These are phyloP conservation scores for Sparus aurata DNA, from an alignment of 2,797 vertebrate genomes.

Conservation along the genomic window DNA sequence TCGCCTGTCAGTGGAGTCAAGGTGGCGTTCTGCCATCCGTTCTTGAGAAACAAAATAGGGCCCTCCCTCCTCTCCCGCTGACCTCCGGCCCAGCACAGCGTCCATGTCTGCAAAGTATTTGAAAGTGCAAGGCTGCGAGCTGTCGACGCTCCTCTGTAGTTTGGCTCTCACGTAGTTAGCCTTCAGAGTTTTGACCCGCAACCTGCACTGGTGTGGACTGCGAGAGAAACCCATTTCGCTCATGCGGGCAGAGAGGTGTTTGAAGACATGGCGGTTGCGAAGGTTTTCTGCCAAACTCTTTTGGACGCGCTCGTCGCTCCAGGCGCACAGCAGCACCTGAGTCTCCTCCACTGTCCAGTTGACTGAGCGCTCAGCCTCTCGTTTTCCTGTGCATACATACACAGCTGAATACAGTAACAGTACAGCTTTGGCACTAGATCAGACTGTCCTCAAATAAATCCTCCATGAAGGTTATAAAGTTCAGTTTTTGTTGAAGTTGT, in stretches of 20 bases:
- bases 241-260: constrained; percentile 77
- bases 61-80: background rate
- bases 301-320: constrained; percentile 79
- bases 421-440: background rate
- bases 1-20: constrained; percentile 13
- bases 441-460: background rate
- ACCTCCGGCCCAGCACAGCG: constrained; percentile 67
- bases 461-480: background rate
- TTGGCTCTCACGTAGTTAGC: constrained; percentile 77
- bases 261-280: constrained; percentile 78
- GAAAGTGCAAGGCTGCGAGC: constrained; percentile 67
- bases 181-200: constrained; percentile 79
- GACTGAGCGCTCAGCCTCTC: constrained; percentile 75
- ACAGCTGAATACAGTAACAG: background rate
- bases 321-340: constrained; percentile 76
- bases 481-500: background rate
- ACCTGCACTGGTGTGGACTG: constrained; percentile 75
- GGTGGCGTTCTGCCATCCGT: background rate
- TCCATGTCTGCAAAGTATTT: constrained; percentile 78
- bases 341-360: constrained; percentile 81
- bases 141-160: constrained; percentile 58
- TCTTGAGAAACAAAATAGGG: constrained; percentile 17
- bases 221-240: constrained; percentile 75
- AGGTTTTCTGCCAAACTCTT: constrained; percentile 77
- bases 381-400: constrained; percentile 61